Evolutionary conservation across 2,113 vertebrate species (phyloP), one percentile per base, ranked within the genome.

Genomic region (Lepisosteus osseus): DNA sequence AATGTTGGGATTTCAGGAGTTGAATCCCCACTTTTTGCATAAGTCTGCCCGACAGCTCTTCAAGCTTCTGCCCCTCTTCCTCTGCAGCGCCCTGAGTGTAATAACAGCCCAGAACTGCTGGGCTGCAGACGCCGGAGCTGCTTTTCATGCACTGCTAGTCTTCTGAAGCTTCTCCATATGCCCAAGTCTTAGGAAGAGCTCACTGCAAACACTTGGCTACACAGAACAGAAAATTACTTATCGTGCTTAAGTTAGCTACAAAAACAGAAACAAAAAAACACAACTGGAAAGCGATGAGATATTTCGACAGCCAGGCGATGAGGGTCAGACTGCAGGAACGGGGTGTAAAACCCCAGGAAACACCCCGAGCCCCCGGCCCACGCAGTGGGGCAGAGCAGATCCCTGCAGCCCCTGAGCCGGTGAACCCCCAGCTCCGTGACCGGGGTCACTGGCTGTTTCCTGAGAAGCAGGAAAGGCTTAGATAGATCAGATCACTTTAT

Each of bases 91-190:
- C 65, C 65, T 74, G 56, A 44, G 63, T 72, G 72, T 75, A 56
- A 73, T 67, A 80, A 40, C 13, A 1, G 59, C 11, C 9, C 0
- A 78, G 74, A 79, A 51, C 77, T 81, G 74, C 77, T 81, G 71
- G 82, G 85, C 73, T 72, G 61, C 76, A 82, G 79, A 84, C 80
- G 67, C 70, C 65, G 77, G 82, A 85, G 80, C 87, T 76, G 84
- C 80, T 86, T 88, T 87, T 89, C 85, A 82, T 88, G 84, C 91
- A 85, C 88, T 83, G 86, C 89, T 87, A 83, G 86, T 89, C 92
- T 86, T 90, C 89, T 85, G 80, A 90, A 91, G 91, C 90, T 55
- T 77, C 85, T 92, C 94, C 94, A 92, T 89, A 92, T 92, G 95
- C 89, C 51, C 68, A 72, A 74, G 61, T 76, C 77, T 81, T 65